Percentiles rank a stretch among this genome's conserved stretches.
These are phyloP conservation scores for Molossus molossus DNA, from an alignment of 2,797 vertebrate species.

Conservation along the genomic window DNA sequence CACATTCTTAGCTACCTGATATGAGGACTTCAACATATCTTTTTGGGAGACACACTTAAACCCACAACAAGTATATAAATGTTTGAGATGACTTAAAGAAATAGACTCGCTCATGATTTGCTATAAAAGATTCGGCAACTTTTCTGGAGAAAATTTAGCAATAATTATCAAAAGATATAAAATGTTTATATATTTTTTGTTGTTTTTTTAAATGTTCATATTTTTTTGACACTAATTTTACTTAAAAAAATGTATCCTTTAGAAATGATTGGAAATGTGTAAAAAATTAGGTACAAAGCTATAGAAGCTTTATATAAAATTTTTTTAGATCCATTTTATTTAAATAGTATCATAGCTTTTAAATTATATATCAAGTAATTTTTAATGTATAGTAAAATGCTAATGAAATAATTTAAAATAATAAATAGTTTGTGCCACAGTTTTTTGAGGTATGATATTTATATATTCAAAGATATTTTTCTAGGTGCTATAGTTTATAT, in stretches of 20 bases:
- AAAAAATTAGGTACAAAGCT: slow-evolving; percentile 15
- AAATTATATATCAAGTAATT: background rate
- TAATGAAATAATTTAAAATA: slow-evolving; percentile 16
- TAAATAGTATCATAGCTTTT: background rate
- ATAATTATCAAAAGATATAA: background rate
- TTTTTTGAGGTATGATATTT: background rate
- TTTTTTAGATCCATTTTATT: background rate
- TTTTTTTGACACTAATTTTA: background rate
- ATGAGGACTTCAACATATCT: background rate
- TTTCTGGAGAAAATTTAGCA: slow-evolving; percentile 14
- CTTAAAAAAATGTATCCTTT: background rate
- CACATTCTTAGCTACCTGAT: background rate
- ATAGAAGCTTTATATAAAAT: background rate
- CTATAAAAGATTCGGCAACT: slow-evolving; percentile 21
- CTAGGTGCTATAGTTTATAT: background rate
- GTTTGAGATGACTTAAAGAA: slow-evolving; percentile 12
- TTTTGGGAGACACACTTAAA: background rate
- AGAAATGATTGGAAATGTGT: slow-evolving; percentile 31
- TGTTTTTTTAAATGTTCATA: background rate
- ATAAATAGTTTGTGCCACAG: background rate
- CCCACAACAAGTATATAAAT: background rate
- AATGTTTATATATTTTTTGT: background rate
- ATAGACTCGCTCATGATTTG: background rate
- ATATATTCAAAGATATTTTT: slow-evolving; percentile 17
- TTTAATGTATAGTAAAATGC: background rate